Base-by-base conservation (phyloP, 2,888 invertebrate genomes). In the Cephus pulcher region DNA sequence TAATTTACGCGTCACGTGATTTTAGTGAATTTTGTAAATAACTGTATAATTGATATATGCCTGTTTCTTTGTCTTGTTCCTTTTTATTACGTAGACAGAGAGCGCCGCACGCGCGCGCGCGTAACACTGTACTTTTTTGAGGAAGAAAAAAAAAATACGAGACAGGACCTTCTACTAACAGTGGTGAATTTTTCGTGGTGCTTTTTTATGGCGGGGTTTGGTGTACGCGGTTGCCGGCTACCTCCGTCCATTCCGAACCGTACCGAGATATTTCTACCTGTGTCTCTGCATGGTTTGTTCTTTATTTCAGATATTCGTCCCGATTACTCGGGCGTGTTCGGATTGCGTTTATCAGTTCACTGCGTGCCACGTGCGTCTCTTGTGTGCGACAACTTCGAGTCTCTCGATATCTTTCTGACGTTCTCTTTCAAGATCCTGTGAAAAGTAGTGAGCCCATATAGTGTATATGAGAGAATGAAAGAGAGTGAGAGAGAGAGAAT, bases 181-280 rank as follows among this genome's bases (percentile, higher is more conserved):
- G 84, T 86, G 88, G 87, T 88, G 87, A 87, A 87, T 71, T 34
- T 88, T 86, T 86, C 81, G 85, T 77, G 77, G 79, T 87, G 84
- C 86, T 87, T 87, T 84, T 84, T 68, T 82, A 80, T 85, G 85
- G 88, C 88, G 89, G 89, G 90, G 91, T 91, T 91, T 91, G 91
- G 91, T 91, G 91, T 90, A 89, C 90, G 90, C 91, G 91, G 91
- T 90, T 90, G 88, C 88, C 88, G 91, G 91, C 86, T 90, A 91
- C 91, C 90, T 91, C 23, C 56, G 56, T 56, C 56, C 56, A 56
- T 56, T 56, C 56, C 56, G 23, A 56, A 56, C 56, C 56, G 56
- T 56, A 56, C 56, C 56, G 56, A 56, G 56, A 56, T 56, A 32
- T 73, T 73, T 40, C 68, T 69, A 75, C 75, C 32, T 71, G 40